Conservation (phyloP, 2,888 invertebrate genomes). For the Eretmocerus hayati region DNA sequence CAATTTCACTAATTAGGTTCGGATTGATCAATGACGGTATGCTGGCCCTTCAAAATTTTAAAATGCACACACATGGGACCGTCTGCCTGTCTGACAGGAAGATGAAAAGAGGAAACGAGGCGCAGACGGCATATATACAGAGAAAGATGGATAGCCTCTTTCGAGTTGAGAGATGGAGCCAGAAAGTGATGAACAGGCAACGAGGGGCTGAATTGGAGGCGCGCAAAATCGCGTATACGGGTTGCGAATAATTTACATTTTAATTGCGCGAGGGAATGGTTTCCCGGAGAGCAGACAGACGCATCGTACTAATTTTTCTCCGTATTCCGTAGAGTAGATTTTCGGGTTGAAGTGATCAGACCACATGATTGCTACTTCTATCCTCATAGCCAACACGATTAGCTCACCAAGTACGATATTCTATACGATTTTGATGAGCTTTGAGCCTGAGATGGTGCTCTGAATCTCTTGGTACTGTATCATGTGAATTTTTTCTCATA, state of each 20-base stretch:
- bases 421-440: too few species aligned
- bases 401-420: too few species aligned
- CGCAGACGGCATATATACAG: neutral
- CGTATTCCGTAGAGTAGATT: too few species aligned
- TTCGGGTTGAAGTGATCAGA: too few species aligned
- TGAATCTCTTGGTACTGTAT: too few species aligned
- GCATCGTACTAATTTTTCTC: conserved; percentile 4
- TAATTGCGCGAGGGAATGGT: conserved; percentile 33
- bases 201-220: neutral
- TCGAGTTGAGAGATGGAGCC: conserved; percentile 3
- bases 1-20: conserved; percentile 33
- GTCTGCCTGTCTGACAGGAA: neutral
- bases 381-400: too few species aligned
- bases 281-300: conserved; percentile 7
- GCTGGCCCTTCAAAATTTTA: neutral
- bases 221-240: conserved; percentile 9
- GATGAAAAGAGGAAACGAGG: neutral
- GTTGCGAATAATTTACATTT: conserved; percentile 43
- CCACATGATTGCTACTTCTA: too few species aligned
- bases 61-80: neutral
- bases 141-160: neutral
- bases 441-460: too few species aligned
- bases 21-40: conserved; percentile 37
- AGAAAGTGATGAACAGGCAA: conserved; percentile 8
- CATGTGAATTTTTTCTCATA: too few species aligned